These are phyloP conservation scores for Argopecten irradians DNA, from an alignment of 1,140 invertebrate species.

Conservation along the genomic window DNA sequence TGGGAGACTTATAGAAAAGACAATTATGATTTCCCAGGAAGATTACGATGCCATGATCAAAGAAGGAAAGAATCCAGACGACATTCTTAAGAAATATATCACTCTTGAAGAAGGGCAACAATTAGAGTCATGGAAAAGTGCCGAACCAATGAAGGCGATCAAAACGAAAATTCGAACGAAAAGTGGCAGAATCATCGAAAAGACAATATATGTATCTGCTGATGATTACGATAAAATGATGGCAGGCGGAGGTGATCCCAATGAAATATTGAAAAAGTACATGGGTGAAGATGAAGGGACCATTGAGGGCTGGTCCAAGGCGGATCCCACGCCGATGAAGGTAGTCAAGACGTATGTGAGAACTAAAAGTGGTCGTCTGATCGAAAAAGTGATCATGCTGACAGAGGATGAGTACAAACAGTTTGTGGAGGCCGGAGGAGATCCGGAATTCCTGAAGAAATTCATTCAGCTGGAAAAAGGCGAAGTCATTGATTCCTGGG, in stretches of 20 bases:
- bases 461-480: conserved; percentile 72
- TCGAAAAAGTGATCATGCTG: conserved; percentile 73
- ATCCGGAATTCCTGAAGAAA: conserved; percentile 73
- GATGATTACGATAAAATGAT: conserved; percentile 74
- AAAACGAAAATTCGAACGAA: conserved; percentile 74
- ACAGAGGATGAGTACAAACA: conserved; percentile 75
- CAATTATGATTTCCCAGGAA: conserved; percentile 74
- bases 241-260: conserved; percentile 66
- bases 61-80: conserved; percentile 66
- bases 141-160: conserved; percentile 72
- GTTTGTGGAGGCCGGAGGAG: conserved; percentile 71
- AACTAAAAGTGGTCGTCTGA: conserved; percentile 74
- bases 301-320: conserved; percentile 70
- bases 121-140: conserved; percentile 72
- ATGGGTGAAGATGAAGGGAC: conserved; percentile 66
- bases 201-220: conserved; percentile 72
- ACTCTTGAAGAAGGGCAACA: conserved; percentile 69
- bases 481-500: conserved; percentile 74
- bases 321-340: conserved; percentile 64
- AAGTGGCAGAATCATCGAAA: conserved; percentile 74
- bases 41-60: conserved; percentile 73
- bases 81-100: conserved; percentile 73
- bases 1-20: conserved; percentile 73
- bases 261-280: conserved; percentile 70
- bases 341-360: conserved; percentile 73